Evolutionary conservation across 2,888 invertebrate genomes (phyloP).

Genomic region (Zhengitettix transpicula): DNA sequence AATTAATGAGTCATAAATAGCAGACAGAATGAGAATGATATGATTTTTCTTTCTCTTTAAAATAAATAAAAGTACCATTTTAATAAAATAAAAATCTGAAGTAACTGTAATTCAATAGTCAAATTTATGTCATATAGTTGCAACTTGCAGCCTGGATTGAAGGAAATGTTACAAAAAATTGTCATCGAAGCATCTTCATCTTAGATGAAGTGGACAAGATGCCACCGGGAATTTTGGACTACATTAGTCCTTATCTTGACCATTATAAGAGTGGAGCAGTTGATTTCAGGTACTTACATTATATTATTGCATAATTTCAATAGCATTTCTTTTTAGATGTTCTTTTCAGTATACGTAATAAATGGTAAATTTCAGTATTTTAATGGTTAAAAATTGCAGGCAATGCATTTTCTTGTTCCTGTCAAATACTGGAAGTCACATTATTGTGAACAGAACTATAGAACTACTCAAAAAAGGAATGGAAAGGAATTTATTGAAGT

Average conservation of each 20-base stretch:
- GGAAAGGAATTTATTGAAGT: constrained; percentile 41
- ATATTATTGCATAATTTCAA: no score
- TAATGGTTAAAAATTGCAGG: constrained; percentile 27
- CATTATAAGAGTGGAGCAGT: constrained; percentile 55
- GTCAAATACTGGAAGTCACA: constrained; percentile 74
- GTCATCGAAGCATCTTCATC: constrained; percentile 70
- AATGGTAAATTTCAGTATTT: no score
- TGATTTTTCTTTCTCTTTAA: no score
- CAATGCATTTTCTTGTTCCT: constrained; percentile 75
- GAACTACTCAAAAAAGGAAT: constrained; percentile 40
- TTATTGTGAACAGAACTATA: constrained; percentile 44
- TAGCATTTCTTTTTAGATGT: no score
- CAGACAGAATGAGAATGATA: no score
- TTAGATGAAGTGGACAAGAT: constrained; percentile 97
- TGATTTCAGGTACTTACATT: constrained; percentile 39
- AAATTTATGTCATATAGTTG: no score
- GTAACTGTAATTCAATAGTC: no score
- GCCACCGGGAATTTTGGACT: constrained; percentile 64
- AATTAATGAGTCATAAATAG: no score
- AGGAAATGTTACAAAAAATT: constrained; percentile 40
- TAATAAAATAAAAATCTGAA: no score
- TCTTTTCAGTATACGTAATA: no score
- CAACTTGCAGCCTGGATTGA: constrained; percentile 30
- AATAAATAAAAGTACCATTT: no score
- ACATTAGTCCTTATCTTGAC: constrained; percentile 77